phyloP scores from a whole-genome alignment of 2,113 vertebrate genomes.

The Xyliphius kryptos region DNA sequence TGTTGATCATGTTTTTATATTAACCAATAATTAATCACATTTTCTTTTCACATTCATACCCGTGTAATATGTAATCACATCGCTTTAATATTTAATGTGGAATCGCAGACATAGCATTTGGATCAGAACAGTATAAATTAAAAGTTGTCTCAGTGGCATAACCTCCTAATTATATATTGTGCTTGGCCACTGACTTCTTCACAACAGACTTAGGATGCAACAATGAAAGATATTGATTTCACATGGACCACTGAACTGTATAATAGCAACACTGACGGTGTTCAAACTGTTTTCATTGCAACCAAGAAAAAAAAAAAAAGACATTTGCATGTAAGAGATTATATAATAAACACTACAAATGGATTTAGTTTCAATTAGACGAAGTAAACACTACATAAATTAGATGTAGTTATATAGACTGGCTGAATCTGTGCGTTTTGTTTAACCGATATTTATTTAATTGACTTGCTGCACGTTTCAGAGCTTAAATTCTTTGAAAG shows the following conservation, averaged over 20 bases:
- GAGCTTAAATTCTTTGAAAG: constrained; percentile 15
- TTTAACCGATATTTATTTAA: background rate
- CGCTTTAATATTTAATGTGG: background rate
- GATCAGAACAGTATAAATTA: constrained; percentile 31
- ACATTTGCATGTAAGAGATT: background rate
- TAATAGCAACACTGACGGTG: constrained; percentile 32
- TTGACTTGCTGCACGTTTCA: constrained; percentile 12
- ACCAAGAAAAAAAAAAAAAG: constrained; percentile 5
- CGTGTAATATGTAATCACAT: too few relatives aligned
- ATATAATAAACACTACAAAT: too few relatives aligned
- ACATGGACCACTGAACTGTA: constrained; percentile 32
- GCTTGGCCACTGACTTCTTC: constrained; percentile 22
- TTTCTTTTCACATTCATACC: too few relatives aligned
- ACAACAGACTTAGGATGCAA: constrained; percentile 27
- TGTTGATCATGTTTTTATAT: too few relatives aligned
- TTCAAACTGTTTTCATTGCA: constrained; percentile 21
- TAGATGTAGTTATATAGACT: too few relatives aligned
- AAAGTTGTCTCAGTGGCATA: constrained; percentile 29
- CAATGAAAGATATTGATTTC: constrained; percentile 40
- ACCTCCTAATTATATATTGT: constrained; percentile 34
- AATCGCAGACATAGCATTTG: constrained; percentile 22
- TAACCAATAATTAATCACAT: too few relatives aligned
- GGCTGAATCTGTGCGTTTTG: background rate
- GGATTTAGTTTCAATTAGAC: too few relatives aligned
- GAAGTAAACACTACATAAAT: too few relatives aligned